Evolutionary conservation across 2,797 vertebrate genomes (phyloP).

Genomic region (Meriones psammophilus): DNA sequence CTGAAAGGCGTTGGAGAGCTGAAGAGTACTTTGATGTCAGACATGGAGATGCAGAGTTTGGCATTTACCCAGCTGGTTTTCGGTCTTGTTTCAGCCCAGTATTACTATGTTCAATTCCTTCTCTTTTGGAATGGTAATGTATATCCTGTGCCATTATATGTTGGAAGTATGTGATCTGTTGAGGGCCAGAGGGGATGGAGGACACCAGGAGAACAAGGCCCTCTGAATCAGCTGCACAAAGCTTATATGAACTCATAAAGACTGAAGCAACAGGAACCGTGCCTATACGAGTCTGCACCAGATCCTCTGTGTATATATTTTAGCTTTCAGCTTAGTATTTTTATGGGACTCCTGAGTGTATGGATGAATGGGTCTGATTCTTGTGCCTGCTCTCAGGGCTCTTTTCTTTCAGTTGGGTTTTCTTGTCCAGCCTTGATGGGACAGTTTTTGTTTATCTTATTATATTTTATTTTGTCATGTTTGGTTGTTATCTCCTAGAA

Average conservation of each 20-base stretch:
- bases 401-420: neutral
- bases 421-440: neutral
- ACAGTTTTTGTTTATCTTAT: neutral
- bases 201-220: neutral
- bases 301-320: neutral
- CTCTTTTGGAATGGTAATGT: too few species aligned
- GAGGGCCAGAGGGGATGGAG: neutral
- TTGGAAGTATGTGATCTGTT: too few species aligned
- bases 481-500: neutral
- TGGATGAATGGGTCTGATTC: neutral
- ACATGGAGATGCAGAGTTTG: too few species aligned
- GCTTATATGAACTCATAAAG: neutral
- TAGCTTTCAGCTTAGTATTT: neutral
- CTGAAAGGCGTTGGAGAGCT: too few species aligned
- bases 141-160: too few species aligned
- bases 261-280: neutral
- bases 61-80: too few species aligned
- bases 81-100: too few species aligned
- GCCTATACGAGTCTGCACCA: neutral
- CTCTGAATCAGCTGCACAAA: neutral
- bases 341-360: neutral
- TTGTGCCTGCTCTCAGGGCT: neutral
- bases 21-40: too few species aligned
- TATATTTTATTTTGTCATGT: neutral
- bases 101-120: too few species aligned